Base-by-base conservation (phyloP, 2,888 invertebrate species). In the Penaeus monodon region DNA sequence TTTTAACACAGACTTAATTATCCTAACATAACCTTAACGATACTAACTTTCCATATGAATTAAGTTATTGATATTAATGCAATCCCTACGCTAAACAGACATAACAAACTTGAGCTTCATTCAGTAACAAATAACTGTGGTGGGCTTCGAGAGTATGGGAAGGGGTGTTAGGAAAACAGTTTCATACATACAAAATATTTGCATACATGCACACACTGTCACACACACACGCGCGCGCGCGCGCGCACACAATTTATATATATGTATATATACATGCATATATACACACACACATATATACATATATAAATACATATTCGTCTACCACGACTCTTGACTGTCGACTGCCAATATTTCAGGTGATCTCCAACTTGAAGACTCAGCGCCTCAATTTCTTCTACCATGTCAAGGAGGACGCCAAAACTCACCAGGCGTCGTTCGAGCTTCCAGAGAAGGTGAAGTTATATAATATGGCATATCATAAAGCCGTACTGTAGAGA, bases 341-440 rank as follows among this genome's bases (percentile, higher is more conserved):
- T 27, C 1, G 44, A 7, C 57, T 17, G 14, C 17, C 17, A 17
- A 0, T 27, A 10, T 76, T 73, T 8, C 88, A 89, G 88, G 74
- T 89, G 24, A 81, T 86, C 57, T 89, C 89, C 29, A 88, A 89
- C 74, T 84, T 89, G 38, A 86, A 84, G 81, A 83, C 86, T 1
- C 84, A 86, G 12, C 68, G 80, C 20, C 84, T 89, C 24, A 88
- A 89, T 49, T 27, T 89, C 73, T 81, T 88, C 38, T 89, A 89
- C 84, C 86, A 88, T 74, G 73, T 82, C 70, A 88, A 89, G 65
- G 89, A 84, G 33, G 89, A 89, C 76, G 24, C 73, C 73, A 88
- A 86, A 66, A 81, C 86, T 7, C 89, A 89, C 64, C 89, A 88
- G 74, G 80, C 81, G 22, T 68, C 88, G 66, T 89, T 89, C 84